A percentile compares a stretch with the other conserved stretches of the same genome.
Conservation (phyloP, 2,888 invertebrate species). For the Ptilodon capucinus region DNA sequence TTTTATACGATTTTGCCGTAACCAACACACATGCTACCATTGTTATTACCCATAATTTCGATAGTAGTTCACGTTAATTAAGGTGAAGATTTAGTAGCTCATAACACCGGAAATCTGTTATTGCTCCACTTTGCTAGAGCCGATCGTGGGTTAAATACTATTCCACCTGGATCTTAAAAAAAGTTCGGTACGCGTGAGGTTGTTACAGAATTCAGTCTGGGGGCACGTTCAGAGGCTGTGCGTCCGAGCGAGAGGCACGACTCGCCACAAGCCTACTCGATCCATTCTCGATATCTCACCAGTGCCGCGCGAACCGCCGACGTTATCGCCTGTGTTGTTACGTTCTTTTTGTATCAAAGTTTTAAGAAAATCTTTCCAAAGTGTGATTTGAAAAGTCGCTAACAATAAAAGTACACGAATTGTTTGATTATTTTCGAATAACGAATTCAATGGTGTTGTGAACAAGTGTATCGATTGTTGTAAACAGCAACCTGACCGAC, state of each 20-base stretch:
- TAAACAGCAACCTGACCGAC: conserved; percentile 51
- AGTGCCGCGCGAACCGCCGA: conserved; percentile 72
- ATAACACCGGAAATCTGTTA: conserved; percentile 4
- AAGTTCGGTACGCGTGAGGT: conserved; percentile 56
- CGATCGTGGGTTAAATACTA: conserved; percentile 28
- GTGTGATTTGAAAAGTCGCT: conserved; percentile 51
- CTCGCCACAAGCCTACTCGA: conserved; percentile 44
- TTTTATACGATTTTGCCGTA: conserved; percentile 37
- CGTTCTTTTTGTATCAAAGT: conserved; percentile 37
- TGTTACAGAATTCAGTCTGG: conserved; percentile 46
- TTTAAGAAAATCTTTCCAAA: conserved; percentile 51
- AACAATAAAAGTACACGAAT: conserved; percentile 47
- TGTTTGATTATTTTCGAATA: conserved; percentile 53
- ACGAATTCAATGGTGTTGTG: conserved; percentile 65
- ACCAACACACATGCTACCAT: conserved; percentile 11
- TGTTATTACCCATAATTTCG: conserved; percentile 18
- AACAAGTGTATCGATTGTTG: conserved; percentile 55
- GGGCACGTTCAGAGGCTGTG: conserved; percentile 47
- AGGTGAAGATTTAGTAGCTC: neutral
- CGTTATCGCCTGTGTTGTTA: conserved; percentile 51
- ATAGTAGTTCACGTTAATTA: conserved; percentile 3
- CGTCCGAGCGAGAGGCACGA: conserved; percentile 61
- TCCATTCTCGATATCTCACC: conserved; percentile 65
- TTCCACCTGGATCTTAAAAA: conserved; percentile 45
- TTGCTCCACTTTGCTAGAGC: conserved; percentile 10